These are phyloP conservation scores for Hippopotamyrus pictus DNA, from an alignment of 2,797 vertebrate genomes.

Conservation along the genomic window DNA sequence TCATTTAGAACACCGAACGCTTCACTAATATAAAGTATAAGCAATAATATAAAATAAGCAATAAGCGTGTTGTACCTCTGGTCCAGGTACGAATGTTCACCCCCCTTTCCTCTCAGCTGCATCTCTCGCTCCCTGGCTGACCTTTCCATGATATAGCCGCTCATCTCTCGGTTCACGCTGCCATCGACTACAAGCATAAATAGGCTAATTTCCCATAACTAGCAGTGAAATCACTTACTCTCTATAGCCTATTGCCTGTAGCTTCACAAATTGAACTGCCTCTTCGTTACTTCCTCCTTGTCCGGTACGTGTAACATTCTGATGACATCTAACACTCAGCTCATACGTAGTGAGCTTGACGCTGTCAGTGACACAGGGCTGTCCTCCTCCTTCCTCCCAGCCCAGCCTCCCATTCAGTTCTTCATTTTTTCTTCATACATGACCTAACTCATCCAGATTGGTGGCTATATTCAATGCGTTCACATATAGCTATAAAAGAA, in stretches of 20 bases:
- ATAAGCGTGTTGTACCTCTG: neutral
- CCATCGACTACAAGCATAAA: neutral
- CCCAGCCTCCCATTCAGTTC: neutral
- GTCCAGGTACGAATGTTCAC: neutral
- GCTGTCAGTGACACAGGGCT: neutral
- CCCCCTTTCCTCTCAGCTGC: neutral
- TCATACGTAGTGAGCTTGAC: neutral
- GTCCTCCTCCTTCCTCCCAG: neutral
- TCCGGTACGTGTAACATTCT: neutral
- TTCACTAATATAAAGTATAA: no score
- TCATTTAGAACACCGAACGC: neutral
- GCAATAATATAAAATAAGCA: no score
- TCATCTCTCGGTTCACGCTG: neutral
- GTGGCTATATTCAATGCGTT: neutral
- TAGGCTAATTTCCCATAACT: neutral
- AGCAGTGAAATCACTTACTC: neutral
- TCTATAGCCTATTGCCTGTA: neutral
- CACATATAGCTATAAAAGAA: neutral
- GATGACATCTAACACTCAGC: neutral
- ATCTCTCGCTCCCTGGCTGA: neutral
- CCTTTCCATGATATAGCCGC: neutral
- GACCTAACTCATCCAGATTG: neutral
- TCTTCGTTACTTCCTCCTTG: neutral
- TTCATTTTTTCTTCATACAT: neutral
- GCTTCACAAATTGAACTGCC: neutral